Percentiles rank a stretch among this genome's conserved stretches.
Conservation (phyloP, 1,140 invertebrate species). For the Venturia canescens region DNA sequence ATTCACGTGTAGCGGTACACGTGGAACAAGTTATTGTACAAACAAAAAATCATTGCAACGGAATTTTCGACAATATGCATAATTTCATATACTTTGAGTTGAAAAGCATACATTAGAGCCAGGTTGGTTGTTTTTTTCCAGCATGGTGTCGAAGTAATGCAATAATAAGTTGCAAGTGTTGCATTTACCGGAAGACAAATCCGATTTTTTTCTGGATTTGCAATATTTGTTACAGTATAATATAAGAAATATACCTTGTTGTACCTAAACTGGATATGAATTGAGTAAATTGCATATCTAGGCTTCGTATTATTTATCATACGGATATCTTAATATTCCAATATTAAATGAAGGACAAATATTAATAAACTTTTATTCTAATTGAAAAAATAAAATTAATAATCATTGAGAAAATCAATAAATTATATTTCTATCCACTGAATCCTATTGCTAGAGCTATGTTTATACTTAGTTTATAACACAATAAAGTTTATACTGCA, state of each 20-base stretch:
- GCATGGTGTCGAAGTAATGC: conserved; percentile 72
- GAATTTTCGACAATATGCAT: background rate
- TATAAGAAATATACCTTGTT: background rate
- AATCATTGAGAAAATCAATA: too few relatives aligned
- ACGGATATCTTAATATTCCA: too few relatives aligned
- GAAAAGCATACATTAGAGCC: conserved; percentile 70
- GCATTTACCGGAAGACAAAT: background rate
- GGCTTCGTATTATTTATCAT: too few relatives aligned
- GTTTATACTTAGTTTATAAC: too few relatives aligned
- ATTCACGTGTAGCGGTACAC: conserved; percentile 4
- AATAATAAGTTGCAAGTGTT: conserved; percentile 56
- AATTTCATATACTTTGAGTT: background rate
- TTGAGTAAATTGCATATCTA: too few relatives aligned
- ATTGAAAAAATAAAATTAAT: too few relatives aligned
- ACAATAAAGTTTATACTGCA: too few relatives aligned
- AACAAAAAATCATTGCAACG: conserved; percentile 1
- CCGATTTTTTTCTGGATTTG: conserved; percentile 8
- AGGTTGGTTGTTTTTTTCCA: conserved; percentile 58
- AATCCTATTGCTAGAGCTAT: too few relatives aligned
- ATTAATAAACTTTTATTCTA: too few relatives aligned
- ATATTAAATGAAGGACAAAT: too few relatives aligned
- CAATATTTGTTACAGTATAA: conserved; percentile 31
- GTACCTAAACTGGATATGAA: too few relatives aligned
- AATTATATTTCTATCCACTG: too few relatives aligned
- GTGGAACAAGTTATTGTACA: background rate